Conservation (phyloP, 1,140 invertebrate species). For the Bombus sibiricus region DNA sequence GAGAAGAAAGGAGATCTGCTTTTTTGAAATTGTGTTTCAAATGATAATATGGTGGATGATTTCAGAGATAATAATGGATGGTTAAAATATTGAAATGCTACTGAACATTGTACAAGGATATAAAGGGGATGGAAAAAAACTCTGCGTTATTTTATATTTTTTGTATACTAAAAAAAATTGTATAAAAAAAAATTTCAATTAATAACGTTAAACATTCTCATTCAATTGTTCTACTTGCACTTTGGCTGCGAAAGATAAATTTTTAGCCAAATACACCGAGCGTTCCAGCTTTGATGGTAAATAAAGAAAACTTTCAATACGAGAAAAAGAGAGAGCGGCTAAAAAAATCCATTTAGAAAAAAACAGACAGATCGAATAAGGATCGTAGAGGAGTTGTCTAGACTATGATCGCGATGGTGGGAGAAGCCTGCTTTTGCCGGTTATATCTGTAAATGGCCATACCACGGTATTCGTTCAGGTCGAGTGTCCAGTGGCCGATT, state of each 20-base stretch:
- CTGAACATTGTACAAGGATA: neutral
- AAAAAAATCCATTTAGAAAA: neutral
- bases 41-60: neutral
- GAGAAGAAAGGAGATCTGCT: too few species aligned
- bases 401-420: neutral
- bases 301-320: neutral
- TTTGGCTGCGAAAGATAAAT: neutral
- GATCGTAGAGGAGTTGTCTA: too few species aligned
- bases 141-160: too few species aligned
- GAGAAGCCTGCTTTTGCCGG: neutral
- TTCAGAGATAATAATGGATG: neutral
- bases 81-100: neutral
- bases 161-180: neutral
- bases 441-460: constrained; percentile 23
- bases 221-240: neutral
- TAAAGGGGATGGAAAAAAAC: neutral
- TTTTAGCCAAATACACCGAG: neutral
- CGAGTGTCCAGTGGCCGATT: constrained; percentile 27
- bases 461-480: neutral
- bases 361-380: neutral
- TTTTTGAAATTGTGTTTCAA: too few species aligned
- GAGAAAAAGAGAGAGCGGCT: too few species aligned
- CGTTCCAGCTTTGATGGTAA: too few species aligned
- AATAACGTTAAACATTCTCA: neutral
- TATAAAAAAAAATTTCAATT: neutral